Evolutionary conservation across 35 echinoderm and acorn worm genomes (phyloP).

Genomic region (Acanthaster planci): DNA sequence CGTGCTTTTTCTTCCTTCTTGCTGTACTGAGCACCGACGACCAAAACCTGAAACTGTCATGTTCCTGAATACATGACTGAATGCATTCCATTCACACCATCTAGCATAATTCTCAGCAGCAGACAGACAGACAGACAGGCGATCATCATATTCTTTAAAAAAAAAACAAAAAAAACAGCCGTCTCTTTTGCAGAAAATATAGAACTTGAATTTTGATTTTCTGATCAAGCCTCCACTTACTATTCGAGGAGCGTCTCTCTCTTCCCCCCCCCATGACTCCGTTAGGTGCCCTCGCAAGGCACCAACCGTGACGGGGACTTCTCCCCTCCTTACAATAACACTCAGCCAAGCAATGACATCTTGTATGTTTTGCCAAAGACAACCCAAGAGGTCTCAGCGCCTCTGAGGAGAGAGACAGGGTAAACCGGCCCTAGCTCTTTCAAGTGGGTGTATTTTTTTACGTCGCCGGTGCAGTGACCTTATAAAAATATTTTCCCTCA

Average conservation of each 20-base stretch:
- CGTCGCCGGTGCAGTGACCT: conserved; percentile 27
- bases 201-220: not conserved
- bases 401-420: conserved; percentile 1
- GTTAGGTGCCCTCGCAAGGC: conserved; percentile 1
- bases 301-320: conserved; percentile 22
- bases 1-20: too few relatives aligned
- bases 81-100: too few relatives aligned
- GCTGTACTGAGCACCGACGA: too few relatives aligned
- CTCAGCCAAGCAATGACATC: conserved; percentile 30
- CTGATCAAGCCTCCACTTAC: not conserved
- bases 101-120: too few relatives aligned
- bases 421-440: not conserved
- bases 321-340: conserved; percentile 30
- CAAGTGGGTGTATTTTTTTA: conserved; percentile 17
- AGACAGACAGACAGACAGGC: too few relatives aligned
- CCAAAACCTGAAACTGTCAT: too few relatives aligned
- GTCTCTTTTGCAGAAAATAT: not conserved
- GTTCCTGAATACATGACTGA: too few relatives aligned
- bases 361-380: conserved; percentile 26
- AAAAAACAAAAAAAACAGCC: not conserved
- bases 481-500: not conserved
- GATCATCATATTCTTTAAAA: too few relatives aligned
- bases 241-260: conserved; percentile 20
- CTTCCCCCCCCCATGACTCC: not conserved
- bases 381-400: conserved; percentile 18